A percentile compares a stretch with the other conserved stretches of the same genome.
Evolutionary conservation across 2,888 invertebrate genomes (phyloP).

Genomic region (Limnephilus auricula): DNA sequence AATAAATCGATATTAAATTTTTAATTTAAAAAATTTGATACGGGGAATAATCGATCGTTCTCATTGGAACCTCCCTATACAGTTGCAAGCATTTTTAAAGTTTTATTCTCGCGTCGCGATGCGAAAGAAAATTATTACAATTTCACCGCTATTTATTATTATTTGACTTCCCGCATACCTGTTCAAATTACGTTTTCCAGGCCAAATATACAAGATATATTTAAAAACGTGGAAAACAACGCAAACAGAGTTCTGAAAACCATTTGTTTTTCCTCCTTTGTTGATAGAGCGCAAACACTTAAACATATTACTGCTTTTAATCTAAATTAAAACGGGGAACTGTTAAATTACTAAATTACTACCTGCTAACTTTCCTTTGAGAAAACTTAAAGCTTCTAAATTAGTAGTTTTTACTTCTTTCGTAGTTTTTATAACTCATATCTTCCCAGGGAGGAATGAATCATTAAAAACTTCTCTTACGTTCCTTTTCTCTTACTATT

Average conservation of each 20-base stretch:
- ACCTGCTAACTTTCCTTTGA: background rate
- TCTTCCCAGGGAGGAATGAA: background rate
- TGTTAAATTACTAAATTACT: background rate
- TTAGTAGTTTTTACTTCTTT: background rate
- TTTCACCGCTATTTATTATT: background rate
- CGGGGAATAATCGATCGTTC: too few relatives aligned
- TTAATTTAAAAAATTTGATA: too few relatives aligned
- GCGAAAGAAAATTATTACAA: background rate
- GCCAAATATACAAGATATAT: background rate
- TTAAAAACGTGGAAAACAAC: background rate
- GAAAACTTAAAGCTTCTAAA: background rate
- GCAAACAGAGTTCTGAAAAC: background rate
- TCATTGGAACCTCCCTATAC: too few relatives aligned
- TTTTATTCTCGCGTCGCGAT: too few relatives aligned
- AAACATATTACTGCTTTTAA: background rate
- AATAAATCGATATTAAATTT: too few relatives aligned
- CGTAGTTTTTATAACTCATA: background rate
- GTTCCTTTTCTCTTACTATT: background rate
- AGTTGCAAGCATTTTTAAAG: too few relatives aligned
- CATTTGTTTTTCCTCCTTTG: background rate
- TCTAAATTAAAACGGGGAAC: conserved; percentile 3
- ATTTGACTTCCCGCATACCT: background rate
- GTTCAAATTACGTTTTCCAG: background rate
- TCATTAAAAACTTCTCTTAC: background rate
- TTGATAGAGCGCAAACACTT: background rate